Evolutionary conservation across 2,113 vertebrate species (phyloP).

Genomic region (Notarius lentiginosus): DNA sequence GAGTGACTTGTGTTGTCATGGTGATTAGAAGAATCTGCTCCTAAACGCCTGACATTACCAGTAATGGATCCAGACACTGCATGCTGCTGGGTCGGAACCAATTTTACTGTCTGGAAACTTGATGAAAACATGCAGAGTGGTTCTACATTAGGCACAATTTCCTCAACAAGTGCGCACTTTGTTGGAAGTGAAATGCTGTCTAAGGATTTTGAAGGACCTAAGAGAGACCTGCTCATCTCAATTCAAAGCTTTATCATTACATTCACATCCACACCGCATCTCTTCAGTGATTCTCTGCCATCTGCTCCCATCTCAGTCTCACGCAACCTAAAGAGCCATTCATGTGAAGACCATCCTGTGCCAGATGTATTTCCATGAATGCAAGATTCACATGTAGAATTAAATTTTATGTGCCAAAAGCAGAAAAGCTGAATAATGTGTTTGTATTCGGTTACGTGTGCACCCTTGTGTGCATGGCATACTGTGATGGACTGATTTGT

Average conservation of each 20-base stretch:
- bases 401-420: not conserved
- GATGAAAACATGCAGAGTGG: not conserved
- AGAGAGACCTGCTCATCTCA: not conserved
- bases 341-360: not conserved
- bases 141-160: not conserved
- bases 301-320: not conserved
- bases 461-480: not conserved
- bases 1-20: not conserved
- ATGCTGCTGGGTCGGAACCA: not conserved
- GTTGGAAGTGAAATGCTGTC: not conserved
- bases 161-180: not conserved
- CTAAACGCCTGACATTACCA: not conserved
- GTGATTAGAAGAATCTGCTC: not conserved
- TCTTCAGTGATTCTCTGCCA: not conserved
- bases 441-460: not conserved
- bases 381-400: not conserved
- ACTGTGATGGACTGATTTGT: not conserved
- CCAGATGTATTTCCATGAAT: not conserved
- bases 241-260: no score
- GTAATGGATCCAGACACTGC: not conserved
- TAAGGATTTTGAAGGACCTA: not conserved
- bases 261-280: no score
- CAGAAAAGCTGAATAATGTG: not conserved
- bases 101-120: not conserved
- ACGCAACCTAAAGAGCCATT: not conserved